Evolutionary conservation across 2,797 vertebrate species (phyloP).

Genomic region (Falco novaeseelandiae): DNA sequence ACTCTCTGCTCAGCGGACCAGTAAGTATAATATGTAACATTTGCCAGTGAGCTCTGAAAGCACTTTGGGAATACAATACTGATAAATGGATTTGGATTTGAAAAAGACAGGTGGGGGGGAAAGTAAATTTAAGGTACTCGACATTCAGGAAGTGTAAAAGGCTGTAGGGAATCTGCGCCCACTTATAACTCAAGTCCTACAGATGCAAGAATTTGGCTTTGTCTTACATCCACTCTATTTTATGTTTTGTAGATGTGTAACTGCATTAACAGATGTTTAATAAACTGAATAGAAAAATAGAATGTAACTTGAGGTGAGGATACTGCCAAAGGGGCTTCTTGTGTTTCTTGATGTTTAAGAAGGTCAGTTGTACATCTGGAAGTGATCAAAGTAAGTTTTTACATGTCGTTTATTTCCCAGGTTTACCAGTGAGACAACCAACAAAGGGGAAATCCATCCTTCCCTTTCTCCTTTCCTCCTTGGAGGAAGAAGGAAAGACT

Average conservation of each 20-base stretch:
- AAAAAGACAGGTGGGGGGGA: neutral
- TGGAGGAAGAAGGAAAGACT: neutral
- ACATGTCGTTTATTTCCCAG: neutral
- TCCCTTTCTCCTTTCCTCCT: neutral
- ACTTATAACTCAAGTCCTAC: neutral
- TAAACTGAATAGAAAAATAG: neutral
- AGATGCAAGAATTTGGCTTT: neutral
- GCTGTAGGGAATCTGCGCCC: neutral
- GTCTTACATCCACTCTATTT: neutral
- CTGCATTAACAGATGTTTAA: neutral
- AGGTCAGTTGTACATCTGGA: neutral
- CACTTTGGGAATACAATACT: neutral
- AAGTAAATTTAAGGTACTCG: neutral
- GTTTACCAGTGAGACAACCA: neutral
- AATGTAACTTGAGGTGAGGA: neutral
- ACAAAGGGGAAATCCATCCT: neutral
- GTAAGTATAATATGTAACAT: constrained; percentile 55
- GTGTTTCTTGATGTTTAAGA: neutral
- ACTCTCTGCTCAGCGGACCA: constrained; percentile 46
- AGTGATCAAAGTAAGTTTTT: neutral
- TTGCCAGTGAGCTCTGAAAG: constrained; percentile 30
- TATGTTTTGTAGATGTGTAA: neutral
- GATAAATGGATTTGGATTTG: neutral
- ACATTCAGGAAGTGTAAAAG: neutral
- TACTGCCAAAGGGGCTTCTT: neutral